phyloP scores from a whole-genome alignment of 2,888 invertebrate species.

The Stramonita haemastoma region DNA sequence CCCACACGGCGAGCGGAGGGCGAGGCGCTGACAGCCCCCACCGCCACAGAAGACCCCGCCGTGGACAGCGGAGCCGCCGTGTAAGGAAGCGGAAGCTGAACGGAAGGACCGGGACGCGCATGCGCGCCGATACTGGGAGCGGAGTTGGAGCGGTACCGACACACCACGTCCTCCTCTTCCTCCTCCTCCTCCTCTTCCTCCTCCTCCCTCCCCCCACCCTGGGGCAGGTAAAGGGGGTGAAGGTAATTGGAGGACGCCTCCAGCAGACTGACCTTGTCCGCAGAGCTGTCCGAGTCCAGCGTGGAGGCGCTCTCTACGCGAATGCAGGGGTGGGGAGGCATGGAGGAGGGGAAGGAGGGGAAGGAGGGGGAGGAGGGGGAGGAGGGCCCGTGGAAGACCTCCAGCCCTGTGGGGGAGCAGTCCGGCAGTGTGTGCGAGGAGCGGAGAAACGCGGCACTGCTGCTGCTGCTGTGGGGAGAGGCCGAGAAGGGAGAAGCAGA shows the following conservation, averaged over 20 bases:
- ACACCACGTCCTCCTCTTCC: conserved; percentile 11
- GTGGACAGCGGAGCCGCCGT: conserved; percentile 1
- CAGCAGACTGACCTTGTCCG: background rate
- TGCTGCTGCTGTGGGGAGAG: background rate
- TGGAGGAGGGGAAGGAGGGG: background rate
- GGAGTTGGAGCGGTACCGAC: conserved; percentile 36
- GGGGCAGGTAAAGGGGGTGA: conserved; percentile 18
- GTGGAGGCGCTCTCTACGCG: conserved; percentile 43
- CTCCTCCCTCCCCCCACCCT: background rate
- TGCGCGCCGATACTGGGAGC: conserved; percentile 31
- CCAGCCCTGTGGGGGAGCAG: conserved; percentile 7
- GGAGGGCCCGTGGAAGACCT: background rate
- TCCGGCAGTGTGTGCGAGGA: background rate
- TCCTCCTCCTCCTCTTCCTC: conserved; percentile 9
- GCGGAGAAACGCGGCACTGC: background rate
- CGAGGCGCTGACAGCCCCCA: background rate
- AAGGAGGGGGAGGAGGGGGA: too few relatives aligned
- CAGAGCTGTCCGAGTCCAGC: conserved; percentile 10
- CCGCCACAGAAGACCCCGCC: conserved; percentile 18
- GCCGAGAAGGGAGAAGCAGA: too few relatives aligned
- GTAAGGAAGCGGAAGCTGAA: background rate
- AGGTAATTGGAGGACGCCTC: background rate
- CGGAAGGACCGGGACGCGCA: conserved; percentile 9
- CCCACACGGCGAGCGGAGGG: background rate
- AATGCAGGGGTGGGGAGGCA: background rate